phyloP scores from a whole-genome alignment of 2,888 invertebrate species.

The Bimastos eiseni region DNA sequence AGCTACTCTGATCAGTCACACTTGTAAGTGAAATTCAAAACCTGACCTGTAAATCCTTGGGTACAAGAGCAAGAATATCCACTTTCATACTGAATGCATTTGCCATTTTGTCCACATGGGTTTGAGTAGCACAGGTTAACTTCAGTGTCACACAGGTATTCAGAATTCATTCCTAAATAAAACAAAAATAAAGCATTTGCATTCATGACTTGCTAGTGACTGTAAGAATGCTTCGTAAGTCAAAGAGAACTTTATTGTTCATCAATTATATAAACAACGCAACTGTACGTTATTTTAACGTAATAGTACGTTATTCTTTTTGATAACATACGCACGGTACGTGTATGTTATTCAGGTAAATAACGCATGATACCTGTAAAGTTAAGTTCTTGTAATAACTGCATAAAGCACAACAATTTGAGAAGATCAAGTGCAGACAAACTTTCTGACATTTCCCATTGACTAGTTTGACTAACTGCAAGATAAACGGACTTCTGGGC shows the following conservation, averaged over 20 bases:
- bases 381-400: background rate
- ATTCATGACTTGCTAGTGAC: background rate
- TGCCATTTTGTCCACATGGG: constrained; percentile 86
- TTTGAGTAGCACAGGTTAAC: constrained; percentile 95
- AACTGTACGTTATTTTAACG: too few species aligned
- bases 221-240: background rate
- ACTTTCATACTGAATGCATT: constrained; percentile 81
- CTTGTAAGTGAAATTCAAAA: background rate
- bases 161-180: constrained; percentile 75
- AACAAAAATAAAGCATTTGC: background rate
- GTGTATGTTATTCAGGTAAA: too few species aligned
- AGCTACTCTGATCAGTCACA: background rate
- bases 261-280: background rate
- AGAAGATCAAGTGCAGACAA: background rate
- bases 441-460: background rate
- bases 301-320: too few species aligned
- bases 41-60: constrained; percentile 75
- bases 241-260: background rate
- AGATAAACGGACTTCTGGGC: background rate
- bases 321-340: too few species aligned
- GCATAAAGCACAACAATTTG: background rate
- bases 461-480: background rate
- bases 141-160: constrained; percentile 91
- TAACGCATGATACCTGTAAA: too few species aligned
- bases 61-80: constrained; percentile 88